Percentiles rank a stretch among this genome's conserved stretches.
Conservation (phyloP, 2,888 invertebrate genomes). For the Neoscelio sp. region DNA sequence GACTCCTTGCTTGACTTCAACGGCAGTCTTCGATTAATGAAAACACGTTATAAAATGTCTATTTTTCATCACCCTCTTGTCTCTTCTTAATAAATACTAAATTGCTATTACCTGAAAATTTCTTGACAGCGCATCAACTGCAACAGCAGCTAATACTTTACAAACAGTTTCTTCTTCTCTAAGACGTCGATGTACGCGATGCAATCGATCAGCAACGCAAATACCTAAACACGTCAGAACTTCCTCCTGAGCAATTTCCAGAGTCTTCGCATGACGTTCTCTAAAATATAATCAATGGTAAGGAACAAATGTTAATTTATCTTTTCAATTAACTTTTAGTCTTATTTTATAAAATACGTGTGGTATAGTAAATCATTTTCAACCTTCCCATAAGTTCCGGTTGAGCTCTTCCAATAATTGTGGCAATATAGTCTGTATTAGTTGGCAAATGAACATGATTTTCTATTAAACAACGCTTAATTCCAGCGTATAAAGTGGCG, state of each 20-base stretch:
- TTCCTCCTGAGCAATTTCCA: slow-evolving; percentile 98
- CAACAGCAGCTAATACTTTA: slow-evolving; percentile 95
- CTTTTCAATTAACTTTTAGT: not conserved
- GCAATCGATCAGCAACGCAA: slow-evolving; percentile 95
- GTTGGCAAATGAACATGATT: slow-evolving; percentile 95
- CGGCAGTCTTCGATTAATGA: slow-evolving; percentile 86
- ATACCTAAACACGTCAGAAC: slow-evolving; percentile 97
- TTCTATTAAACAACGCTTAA: slow-evolving; percentile 93
- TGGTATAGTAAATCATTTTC: too few species aligned
- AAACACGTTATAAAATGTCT: not conserved
- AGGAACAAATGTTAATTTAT: not conserved
- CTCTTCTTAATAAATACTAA: too few species aligned
- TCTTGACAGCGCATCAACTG: slow-evolving; percentile 93
- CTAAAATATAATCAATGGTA: slow-evolving; percentile 78
- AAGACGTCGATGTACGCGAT: slow-evolving; percentile 93
- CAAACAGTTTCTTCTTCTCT: slow-evolving; percentile 97
- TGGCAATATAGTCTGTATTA: slow-evolving; percentile 94
- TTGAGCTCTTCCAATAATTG: slow-evolving; percentile 94
- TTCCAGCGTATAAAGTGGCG: slow-evolving; percentile 93
- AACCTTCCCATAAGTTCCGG: slow-evolving; percentile 95
- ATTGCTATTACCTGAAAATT: slow-evolving; percentile 92
- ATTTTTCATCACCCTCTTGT: not conserved
- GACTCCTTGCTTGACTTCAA: slow-evolving; percentile 94
- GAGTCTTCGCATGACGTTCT: slow-evolving; percentile 97
- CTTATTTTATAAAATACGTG: not conserved